Evolutionary conservation across 2,888 invertebrate genomes (phyloP).

Genomic region (Cactoblastis cactorum): DNA sequence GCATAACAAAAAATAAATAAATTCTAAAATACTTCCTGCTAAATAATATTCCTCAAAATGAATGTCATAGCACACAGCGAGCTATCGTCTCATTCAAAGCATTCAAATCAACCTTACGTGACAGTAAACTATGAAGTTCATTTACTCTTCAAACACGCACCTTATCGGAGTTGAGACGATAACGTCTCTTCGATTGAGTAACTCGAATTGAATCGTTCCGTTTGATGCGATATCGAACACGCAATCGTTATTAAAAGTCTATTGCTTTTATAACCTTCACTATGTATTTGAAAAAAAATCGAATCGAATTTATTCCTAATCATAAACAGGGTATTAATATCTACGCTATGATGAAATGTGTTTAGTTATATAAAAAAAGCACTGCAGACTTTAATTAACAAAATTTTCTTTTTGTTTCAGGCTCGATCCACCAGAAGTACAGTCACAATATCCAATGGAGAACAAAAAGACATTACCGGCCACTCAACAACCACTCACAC

Average conservation of each 20-base stretch:
- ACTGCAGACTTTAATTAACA: slow-evolving; percentile 10
- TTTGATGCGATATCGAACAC: slow-evolving; percentile 38
- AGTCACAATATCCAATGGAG: slow-evolving; percentile 82
- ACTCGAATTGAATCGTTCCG: slow-evolving; percentile 48
- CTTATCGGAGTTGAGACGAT: slow-evolving; percentile 47
- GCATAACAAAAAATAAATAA: too few relatives aligned
- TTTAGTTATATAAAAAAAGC: background rate
- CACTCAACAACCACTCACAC: slow-evolving; percentile 77
- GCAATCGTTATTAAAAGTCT: slow-evolving; percentile 23
- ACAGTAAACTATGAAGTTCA: slow-evolving; percentile 31
- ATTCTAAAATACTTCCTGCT: too few relatives aligned
- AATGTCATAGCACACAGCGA: background rate
- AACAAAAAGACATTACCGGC: slow-evolving; percentile 78
- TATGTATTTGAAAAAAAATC: background rate
- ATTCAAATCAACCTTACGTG: slow-evolving; percentile 29
- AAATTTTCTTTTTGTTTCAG: slow-evolving; percentile 65
- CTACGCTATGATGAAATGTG: too few relatives aligned
- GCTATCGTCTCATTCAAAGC: background rate
- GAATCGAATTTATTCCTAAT: too few relatives aligned
- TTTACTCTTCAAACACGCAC: slow-evolving; percentile 32
- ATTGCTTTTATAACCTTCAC: background rate
- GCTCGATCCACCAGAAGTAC: slow-evolving; percentile 85
- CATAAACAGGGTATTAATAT: too few relatives aligned
- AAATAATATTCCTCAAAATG: background rate
- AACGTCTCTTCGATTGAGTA: slow-evolving; percentile 49